Evolutionary conservation across 2,888 invertebrate species (phyloP).

Genomic region (Cerastoderma edule): DNA sequence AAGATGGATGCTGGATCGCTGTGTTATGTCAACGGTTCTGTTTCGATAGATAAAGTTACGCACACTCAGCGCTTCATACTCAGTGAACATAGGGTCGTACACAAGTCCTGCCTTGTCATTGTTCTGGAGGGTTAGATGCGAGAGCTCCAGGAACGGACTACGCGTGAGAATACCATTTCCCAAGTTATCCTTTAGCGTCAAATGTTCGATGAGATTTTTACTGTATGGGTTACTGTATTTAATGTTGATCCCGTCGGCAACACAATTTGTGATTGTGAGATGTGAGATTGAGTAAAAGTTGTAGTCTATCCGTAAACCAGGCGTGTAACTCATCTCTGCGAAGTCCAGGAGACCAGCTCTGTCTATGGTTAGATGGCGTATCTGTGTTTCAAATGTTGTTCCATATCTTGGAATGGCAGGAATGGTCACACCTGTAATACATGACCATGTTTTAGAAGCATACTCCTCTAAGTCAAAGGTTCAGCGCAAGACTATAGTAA

Average conservation of each 20-base stretch:
- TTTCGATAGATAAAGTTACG: slow-evolving; percentile 75
- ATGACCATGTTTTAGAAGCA: neutral
- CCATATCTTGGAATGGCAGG: slow-evolving; percentile 71
- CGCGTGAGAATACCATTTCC: slow-evolving; percentile 94
- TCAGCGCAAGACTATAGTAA: too few species aligned
- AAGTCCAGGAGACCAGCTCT: slow-evolving; percentile 96
- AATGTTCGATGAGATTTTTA: slow-evolving; percentile 89
- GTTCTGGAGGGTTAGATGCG: slow-evolving; percentile 90
- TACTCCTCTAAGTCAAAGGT: too few species aligned
- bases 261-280: slow-evolving; percentile 90
- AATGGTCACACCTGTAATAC: slow-evolving; percentile 72
- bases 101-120: slow-evolving; percentile 95
- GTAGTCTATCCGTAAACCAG: slow-evolving; percentile 86
- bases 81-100: slow-evolving; percentile 94
- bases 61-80: slow-evolving; percentile 79
- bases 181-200: slow-evolving; percentile 85
- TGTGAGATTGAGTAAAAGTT: slow-evolving; percentile 85
- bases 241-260: slow-evolving; percentile 96
- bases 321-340: slow-evolving; percentile 88
- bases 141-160: slow-evolving; percentile 87
- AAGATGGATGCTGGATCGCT: slow-evolving; percentile 36
- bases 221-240: slow-evolving; percentile 96
- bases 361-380: slow-evolving; percentile 73
- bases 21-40: slow-evolving; percentile 60
- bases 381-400: slow-evolving; percentile 63